Evolutionary conservation across 1,140 invertebrate species (phyloP), one percentile per base, ranked within the genome.

Genomic region (Diorhabda sublineata): DNA sequence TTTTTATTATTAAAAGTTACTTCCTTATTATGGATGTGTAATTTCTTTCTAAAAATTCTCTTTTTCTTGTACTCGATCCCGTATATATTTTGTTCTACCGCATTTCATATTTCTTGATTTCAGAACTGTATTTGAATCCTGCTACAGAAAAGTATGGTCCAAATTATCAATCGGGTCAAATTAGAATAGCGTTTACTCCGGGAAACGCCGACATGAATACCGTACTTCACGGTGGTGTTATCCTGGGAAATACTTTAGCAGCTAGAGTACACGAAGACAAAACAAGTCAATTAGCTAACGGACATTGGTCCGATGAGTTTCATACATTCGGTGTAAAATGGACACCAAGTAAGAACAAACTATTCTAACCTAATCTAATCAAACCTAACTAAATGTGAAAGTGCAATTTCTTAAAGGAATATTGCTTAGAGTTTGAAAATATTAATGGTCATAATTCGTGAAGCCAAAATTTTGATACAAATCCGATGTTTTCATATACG

Each of bases 251-350:
- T 5, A 71, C 66, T 26, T 62, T 72, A 45, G 77, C 68, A 72
- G 80, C 61, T 80, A 83, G 78, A 78, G 81, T 61, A 69, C 85
- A 61, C 79, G 81, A 68, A 76, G 79, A 70, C 82, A 82, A 82
- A 69, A 81, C 79, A 52, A 75, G 81, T 47, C 78, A 81, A 5
- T 78, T 81, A 42, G 73, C 81, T 4, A 69, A 26, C 0, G 64
- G 61, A 5, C 78, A 81, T 63, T 90, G 89, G 85, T 83, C 82
- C 2, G 80, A 86, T 61, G 81, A 85, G n/a, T 91, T 86, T 75
- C 88, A 90, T 65, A 77, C 81, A 0, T 91, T 87, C 71, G 81
- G 81, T 2, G 71, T 89, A 0, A 78, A 82, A 7, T 91, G 90
- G 90, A 83, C 80, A 61, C 84, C 84, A 75, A 83, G 85, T 86